These are phyloP conservation scores for Venustaconcha ellipsiformis DNA, from an alignment of 1,140 invertebrate species.

Conservation along the genomic window DNA sequence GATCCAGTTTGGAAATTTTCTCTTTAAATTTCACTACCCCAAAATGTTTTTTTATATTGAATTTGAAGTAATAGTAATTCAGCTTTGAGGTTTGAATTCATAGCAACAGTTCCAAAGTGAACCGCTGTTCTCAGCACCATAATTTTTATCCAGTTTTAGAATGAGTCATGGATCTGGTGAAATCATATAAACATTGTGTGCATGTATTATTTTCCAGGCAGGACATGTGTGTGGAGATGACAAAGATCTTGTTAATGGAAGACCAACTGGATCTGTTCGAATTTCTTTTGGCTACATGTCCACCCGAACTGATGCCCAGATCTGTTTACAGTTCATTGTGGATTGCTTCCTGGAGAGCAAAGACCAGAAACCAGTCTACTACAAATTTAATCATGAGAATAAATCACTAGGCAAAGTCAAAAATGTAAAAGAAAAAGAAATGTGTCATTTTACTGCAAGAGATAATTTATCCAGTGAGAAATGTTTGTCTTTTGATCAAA, in stretches of 20 bases:
- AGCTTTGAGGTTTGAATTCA: no score
- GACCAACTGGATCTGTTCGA: slow-evolving; percentile 91
- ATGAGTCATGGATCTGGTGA: background rate
- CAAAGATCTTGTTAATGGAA: slow-evolving; percentile 87
- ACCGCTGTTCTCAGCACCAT: no score
- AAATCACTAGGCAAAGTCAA: slow-evolving; percentile 6
- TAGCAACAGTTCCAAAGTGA: no score
- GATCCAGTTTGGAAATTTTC: no score
- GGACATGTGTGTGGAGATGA: slow-evolving; percentile 95
- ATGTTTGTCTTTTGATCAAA: no score
- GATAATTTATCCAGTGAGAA: no score
- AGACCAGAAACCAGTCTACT: slow-evolving; percentile 10
- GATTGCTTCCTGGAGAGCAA: slow-evolving; percentile 60
- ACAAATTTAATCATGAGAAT: background rate
- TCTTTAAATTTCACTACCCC: no score
- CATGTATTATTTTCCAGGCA: slow-evolving; percentile 71
- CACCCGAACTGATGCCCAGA: slow-evolving; percentile 78
- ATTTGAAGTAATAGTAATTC: no score
- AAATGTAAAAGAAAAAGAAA: slow-evolving; percentile 6
- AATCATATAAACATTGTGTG: background rate
- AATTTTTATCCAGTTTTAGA: background rate
- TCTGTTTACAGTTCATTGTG: slow-evolving; percentile 80
- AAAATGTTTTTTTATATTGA: no score
- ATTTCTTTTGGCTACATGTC: slow-evolving; percentile 96
- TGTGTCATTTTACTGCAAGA: no score